phyloP scores from a whole-genome alignment of 2,888 invertebrate species.

The Ennomos fuscantarius region DNA sequence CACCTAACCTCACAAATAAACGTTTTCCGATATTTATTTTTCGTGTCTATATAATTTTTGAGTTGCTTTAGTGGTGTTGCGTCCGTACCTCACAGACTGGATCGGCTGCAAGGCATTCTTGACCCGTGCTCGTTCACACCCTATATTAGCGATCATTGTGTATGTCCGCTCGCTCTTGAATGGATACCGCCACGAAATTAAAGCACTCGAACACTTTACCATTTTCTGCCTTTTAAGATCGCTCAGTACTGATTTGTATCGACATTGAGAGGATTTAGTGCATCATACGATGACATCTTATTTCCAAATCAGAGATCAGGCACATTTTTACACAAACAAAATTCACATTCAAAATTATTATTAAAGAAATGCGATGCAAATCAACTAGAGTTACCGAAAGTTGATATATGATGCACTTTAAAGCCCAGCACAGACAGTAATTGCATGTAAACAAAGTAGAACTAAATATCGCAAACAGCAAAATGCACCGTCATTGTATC shows the following conservation, averaged over 20 bases:
- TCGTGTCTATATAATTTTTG: slow-evolving; percentile 84
- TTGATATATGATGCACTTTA: slow-evolving; percentile 82
- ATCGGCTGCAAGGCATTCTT: slow-evolving; percentile 83
- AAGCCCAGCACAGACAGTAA: slow-evolving; percentile 77
- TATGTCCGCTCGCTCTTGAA: slow-evolving; percentile 82
- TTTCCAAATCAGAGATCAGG: slow-evolving; percentile 44
- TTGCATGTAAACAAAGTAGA: slow-evolving; percentile 79
- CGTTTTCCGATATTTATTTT: slow-evolving; percentile 82
- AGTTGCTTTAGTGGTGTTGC: slow-evolving; percentile 85
- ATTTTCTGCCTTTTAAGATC: slow-evolving; percentile 78
- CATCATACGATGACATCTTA: slow-evolving; percentile 73
- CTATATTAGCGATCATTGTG: slow-evolving; percentile 83
- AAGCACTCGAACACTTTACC: slow-evolving; percentile 79
- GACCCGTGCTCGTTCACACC: slow-evolving; percentile 82
- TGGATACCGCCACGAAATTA: slow-evolving; percentile 69
- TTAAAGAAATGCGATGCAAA: slow-evolving; percentile 38
- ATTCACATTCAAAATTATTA: slow-evolving; percentile 41
- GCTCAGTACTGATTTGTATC: slow-evolving; percentile 75
- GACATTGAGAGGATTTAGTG: slow-evolving; percentile 72
- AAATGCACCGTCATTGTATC: slow-evolving; percentile 77
- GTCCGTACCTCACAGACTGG: slow-evolving; percentile 84
- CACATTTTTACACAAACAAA: slow-evolving; percentile 40
- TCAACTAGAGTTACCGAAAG: slow-evolving; percentile 51
- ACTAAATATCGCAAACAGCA: slow-evolving; percentile 76
- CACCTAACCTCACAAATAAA: slow-evolving; percentile 84